Conservation (phyloP, 2,113 vertebrate species). For the Semnornis frantzii region DNA sequence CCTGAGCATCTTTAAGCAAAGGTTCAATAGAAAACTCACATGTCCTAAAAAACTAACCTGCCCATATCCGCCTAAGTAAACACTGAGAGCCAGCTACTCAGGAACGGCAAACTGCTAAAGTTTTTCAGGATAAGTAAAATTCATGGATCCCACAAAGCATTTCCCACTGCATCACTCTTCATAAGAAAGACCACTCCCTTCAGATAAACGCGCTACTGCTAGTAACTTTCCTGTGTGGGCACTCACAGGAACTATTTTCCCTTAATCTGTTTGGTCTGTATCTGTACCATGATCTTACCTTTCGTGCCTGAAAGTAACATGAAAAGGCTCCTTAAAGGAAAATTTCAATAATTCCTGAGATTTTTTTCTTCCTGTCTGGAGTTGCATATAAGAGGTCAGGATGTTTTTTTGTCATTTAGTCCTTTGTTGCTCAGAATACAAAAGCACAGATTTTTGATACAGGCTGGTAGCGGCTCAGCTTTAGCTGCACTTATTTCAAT, state of each 20-base stretch:
- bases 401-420: neutral
- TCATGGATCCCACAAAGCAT: neutral
- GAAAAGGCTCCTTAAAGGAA: neutral
- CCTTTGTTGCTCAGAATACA: slow-evolving; percentile 9
- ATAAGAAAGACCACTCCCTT: neutral
- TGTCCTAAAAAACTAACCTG: neutral
- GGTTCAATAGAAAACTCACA: neutral
- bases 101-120: neutral
- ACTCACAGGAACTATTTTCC: neutral
- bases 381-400: neutral
- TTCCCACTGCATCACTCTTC: neutral
- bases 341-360: neutral
- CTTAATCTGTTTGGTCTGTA: neutral
- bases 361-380: neutral
- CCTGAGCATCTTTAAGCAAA: neutral
- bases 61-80: neutral
- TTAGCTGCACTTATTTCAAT: neutral
- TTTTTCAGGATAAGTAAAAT: neutral
- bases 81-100: neutral
- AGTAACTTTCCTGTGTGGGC: neutral
- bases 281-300: neutral
- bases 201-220: neutral
- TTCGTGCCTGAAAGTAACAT: neutral
- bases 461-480: neutral
- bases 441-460: neutral